Base-by-base conservation (phyloP, 1,140 invertebrate genomes). In the Eupristina koningsbergeri region DNA sequence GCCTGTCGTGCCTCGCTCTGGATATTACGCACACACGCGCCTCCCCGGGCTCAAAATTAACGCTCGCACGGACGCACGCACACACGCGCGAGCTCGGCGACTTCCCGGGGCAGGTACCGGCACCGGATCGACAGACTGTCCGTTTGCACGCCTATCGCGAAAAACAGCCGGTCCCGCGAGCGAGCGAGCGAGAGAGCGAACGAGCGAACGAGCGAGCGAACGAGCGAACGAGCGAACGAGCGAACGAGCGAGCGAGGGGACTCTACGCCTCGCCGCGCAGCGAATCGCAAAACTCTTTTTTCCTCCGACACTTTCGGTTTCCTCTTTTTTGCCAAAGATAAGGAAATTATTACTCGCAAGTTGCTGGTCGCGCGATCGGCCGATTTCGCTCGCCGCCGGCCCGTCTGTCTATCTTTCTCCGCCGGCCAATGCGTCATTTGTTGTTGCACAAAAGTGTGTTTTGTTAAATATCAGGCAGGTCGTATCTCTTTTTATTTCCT, bases 121-220 rank as follows among this genome's bases (percentile, higher is more conserved):
- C 74, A 61, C 45, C 47, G 47, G 19, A 22, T 29, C 45, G 74
- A 15, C 17, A 31, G 19, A 71, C 36, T 31, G 36, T 41, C 36
- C 41, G 67, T 71, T 71, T 71, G 67, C 67, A 71, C 67, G 67
- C 67, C 67, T 71, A 71, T 71, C 67, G 67, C 36, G 67, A 71
- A 71, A 41, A 26, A n/a, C 67, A 71, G 67, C 22, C 36, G 39
- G 67, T n/a, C n/a, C 41, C n/a, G n/a, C n/a, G n/a, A n/a, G n/a
- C n/a, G n/a, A n/a, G n/a, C n/a, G n/a, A n/a, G n/a, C n/a, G n/a
- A n/a, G n/a, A n/a, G n/a, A n/a, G n/a, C n/a, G n/a, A n/a, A n/a
- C n/a, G n/a, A n/a, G n/a, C n/a, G n/a, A n/a, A n/a, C n/a, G n/a
- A n/a, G n/a, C n/a, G n/a, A n/a, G n/a, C n/a, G n/a, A n/a, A n/a